These are phyloP conservation scores for Entomobrya multifasciata DNA, from an alignment of 2,888 invertebrate species.

Conservation along the genomic window DNA sequence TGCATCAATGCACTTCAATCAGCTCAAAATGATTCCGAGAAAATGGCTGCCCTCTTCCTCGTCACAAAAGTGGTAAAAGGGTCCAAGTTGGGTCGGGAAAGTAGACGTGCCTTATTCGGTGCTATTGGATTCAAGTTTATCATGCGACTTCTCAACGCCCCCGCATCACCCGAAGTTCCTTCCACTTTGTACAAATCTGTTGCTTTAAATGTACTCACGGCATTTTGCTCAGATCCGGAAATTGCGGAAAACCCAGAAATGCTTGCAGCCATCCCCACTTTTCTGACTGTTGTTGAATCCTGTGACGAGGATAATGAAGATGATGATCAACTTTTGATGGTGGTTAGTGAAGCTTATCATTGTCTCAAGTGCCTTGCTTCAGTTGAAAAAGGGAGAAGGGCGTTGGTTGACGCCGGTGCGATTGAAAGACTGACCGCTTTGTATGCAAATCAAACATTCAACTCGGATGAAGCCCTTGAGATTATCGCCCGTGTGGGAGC, in stretches of 20 bases:
- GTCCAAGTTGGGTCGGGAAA: constrained; percentile 89
- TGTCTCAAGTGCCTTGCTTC: constrained; percentile 80
- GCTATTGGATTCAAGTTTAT: constrained; percentile 94
- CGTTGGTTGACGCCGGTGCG: constrained; percentile 89
- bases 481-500: constrained; percentile 89
- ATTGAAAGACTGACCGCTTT: constrained; percentile 86
- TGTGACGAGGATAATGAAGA: constrained; percentile 90
- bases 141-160: constrained; percentile 88
- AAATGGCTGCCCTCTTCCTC: constrained; percentile 94
- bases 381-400: constrained; percentile 88
- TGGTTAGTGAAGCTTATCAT: constrained; percentile 80
- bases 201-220: constrained; percentile 92
- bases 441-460: constrained; percentile 93
- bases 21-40: constrained; percentile 92
- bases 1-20: constrained; percentile 90
- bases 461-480: constrained; percentile 93
- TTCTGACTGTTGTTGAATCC: constrained; percentile 91
- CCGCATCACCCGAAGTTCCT: constrained; percentile 91
- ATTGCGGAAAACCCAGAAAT: constrained; percentile 91
- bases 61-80: constrained; percentile 94
- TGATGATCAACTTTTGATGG: constrained; percentile 88
- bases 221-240: constrained; percentile 91
- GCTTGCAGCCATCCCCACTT: constrained; percentile 90
- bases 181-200: constrained; percentile 95
- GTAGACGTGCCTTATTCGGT: constrained; percentile 91